Percentiles rank a stretch among this genome's conserved stretches.
Conservation (phyloP, 2,113 vertebrate genomes). For the Bagarius yarrelli region DNA sequence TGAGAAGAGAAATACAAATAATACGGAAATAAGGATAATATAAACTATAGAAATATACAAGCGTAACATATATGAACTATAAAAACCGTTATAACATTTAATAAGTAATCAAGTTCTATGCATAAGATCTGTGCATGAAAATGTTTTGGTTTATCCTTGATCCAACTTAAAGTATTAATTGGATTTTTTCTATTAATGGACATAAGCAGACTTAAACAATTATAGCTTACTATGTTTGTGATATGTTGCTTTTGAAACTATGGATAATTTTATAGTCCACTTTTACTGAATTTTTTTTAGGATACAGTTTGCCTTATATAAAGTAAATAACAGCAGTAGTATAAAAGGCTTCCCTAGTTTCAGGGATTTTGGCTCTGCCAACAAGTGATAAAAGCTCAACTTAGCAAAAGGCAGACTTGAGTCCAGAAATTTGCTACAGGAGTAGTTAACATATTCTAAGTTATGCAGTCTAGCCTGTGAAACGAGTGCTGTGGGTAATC, state of each 20-base stretch:
- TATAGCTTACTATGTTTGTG: neutral
- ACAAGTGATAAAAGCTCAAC: constrained; percentile 5
- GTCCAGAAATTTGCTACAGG: constrained; percentile 3
- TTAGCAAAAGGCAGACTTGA: constrained; percentile 6
- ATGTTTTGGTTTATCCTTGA: neutral
- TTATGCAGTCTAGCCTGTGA: constrained; percentile 27
- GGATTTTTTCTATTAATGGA: neutral
- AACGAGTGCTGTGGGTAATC: constrained; percentile 13
- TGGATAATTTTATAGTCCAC: neutral
- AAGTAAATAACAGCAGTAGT: neutral
- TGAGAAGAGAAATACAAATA: neutral
- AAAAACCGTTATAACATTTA: too few relatives aligned
- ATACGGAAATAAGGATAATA: too few relatives aligned
- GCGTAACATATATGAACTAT: too few relatives aligned
- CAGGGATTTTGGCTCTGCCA: constrained; percentile 12
- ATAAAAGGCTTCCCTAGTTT: neutral
- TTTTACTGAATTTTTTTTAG: neutral
- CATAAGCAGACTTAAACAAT: neutral
- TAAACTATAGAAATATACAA: neutral
- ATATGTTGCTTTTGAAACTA: neutral
- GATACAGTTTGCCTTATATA: neutral
- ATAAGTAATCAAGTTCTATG: too few relatives aligned
- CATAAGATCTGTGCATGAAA: too few relatives aligned
- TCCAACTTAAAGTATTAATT: neutral
- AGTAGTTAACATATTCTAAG: constrained; percentile 33